These are phyloP conservation scores for Argyresthia albistria DNA, from an alignment of 2,888 invertebrate genomes.

Conservation along the genomic window DNA sequence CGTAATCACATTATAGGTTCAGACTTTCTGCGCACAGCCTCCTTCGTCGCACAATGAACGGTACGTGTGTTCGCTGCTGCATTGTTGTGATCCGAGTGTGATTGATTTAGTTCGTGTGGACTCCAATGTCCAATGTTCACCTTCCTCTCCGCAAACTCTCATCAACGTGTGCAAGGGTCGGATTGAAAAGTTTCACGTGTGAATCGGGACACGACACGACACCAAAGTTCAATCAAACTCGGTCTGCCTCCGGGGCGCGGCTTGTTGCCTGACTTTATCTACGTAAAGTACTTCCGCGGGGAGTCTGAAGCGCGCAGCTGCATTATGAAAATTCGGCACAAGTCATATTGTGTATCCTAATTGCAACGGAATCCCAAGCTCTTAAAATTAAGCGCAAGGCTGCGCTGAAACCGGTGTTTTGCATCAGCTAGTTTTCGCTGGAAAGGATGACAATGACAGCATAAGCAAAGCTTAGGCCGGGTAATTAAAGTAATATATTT, in stretches of 20 bases:
- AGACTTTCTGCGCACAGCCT: background rate
- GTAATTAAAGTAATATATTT: background rate
- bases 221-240: conserved; percentile 28
- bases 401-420: too few species aligned
- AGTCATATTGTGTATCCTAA: background rate
- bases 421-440: too few species aligned
- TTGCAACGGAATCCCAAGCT: background rate
- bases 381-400: too few species aligned
- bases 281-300: conserved; percentile 25
- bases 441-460: too few species aligned
- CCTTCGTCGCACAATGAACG: background rate
- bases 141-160: background rate
- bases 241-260: conserved; percentile 22
- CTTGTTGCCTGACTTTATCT: conserved; percentile 34
- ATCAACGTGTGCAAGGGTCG: background rate
- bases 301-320: conserved; percentile 22
- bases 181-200: background rate
- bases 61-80: background rate
- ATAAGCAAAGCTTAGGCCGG: too few species aligned
- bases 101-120: background rate
- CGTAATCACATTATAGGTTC: conserved; percentile 33
- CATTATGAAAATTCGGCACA: background rate
- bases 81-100: conserved; percentile 12
- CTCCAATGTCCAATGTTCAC: background rate
- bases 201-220: background rate